Evolutionary conservation across 2,113 vertebrate genomes (phyloP), one percentile per base, ranked within the genome.

Genomic region (Gadus macrocephalus): DNA sequence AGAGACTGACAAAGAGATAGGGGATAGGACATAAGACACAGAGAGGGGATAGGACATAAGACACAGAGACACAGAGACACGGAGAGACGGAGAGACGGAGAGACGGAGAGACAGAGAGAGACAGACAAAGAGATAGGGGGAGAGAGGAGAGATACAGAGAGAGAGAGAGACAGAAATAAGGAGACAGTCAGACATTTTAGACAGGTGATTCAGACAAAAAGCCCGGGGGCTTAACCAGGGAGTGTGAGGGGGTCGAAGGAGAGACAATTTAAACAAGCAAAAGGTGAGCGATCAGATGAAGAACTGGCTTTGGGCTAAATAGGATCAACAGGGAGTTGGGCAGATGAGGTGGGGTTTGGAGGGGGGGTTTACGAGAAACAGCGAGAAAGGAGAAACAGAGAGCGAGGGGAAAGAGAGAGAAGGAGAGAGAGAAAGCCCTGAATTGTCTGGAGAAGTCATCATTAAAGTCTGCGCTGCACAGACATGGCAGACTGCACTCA

Each of bases 361-460:
- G 64, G 62, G 76, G 77, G 73, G 68, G 53, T 25, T 83, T 76
- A 81, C 80, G 86, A 85, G 83, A 87, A 88, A 80, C 31, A 35
- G 31, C 31, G 31, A 35, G 42, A 49, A 9, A 49, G 42, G 42
- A 49, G 42, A 49, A 49, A 49, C 42, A 49, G 42, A 49, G 42
- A 49, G 42, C 7, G 42, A 49, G 42, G 12, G 42, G 42, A 58
- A 17, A 82, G 79, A 80, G 72, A 67, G 73, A 75, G 60, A 61
- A 85, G 76, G 77, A 69, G 73, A 75, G 60, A 61, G 86, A 77
- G 77, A 84, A 62, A 58, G 69, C 74, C 82, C 78, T 71, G 16
- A 35, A 38, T 59, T 42, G 64, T 88, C 90, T 89, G 89, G 81
- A 87, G 74, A 85, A 89, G 67, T 83, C 75, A 90, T 89, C 83